Percentiles rank a stretch among this genome's conserved stretches.
These are phyloP conservation scores for Brachypteracias leptosomus DNA, from an alignment of 2,113 vertebrate species.

Conservation along the genomic window DNA sequence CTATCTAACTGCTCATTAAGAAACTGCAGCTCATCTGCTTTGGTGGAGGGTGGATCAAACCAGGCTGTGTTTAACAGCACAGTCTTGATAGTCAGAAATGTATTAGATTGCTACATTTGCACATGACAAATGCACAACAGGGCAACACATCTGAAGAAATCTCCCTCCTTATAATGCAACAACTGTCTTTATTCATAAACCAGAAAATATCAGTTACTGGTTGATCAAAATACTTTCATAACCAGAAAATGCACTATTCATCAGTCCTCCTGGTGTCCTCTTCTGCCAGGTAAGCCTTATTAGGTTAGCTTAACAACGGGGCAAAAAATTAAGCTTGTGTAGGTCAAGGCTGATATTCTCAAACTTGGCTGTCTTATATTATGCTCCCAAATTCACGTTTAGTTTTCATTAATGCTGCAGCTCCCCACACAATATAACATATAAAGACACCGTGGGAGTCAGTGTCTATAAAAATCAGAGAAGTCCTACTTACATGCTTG, in stretches of 20 bases:
- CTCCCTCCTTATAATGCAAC: not conserved
- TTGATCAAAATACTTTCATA: not conserved
- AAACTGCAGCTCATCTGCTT: not conserved
- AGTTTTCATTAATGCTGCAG: not conserved
- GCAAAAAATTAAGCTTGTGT: not conserved
- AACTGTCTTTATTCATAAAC: not conserved
- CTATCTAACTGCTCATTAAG: not conserved
- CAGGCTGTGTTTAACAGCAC: not conserved
- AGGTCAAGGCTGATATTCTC: not conserved
- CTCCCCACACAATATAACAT: not conserved
- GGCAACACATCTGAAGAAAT: not conserved
- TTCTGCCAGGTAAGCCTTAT: not conserved
- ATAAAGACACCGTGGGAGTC: not conserved
- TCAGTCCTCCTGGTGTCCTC: not conserved
- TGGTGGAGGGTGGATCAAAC: not conserved
- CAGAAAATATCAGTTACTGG: not conserved
- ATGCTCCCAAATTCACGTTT: not conserved
- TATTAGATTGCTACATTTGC: not conserved
- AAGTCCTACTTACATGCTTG: not conserved
- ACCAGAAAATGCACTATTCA: not conserved
- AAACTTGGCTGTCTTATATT: not conserved
- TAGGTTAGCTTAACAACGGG: not conserved
- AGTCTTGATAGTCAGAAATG: not conserved
- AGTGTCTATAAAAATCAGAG: slow-evolving; percentile 18
- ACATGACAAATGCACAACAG: not conserved